These are phyloP conservation scores for Archaeoteleia sp. DNA, from an alignment of 2,888 invertebrate genomes.

Conservation along the genomic window DNA sequence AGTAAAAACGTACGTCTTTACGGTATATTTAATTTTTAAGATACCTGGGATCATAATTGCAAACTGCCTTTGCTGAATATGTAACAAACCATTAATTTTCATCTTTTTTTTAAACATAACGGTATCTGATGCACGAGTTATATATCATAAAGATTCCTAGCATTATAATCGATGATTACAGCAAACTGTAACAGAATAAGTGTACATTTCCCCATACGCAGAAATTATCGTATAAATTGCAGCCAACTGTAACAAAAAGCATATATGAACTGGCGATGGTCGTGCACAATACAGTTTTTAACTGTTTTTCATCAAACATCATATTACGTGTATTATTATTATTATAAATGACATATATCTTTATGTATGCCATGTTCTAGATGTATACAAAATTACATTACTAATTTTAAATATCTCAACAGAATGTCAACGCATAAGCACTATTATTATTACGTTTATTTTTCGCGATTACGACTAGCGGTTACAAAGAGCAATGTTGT, in stretches of 20 bases:
- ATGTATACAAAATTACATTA: no score
- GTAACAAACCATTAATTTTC: slow-evolving; percentile 16
- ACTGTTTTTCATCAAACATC: slow-evolving; percentile 36
- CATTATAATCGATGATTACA: slow-evolving; percentile 43
- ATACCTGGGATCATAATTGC: slow-evolving; percentile 11
- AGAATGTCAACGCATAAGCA: no score
- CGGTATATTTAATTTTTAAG: no score
- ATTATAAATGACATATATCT: no score
- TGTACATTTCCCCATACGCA: slow-evolving; percentile 37
- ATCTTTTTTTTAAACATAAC: slow-evolving; percentile 32
- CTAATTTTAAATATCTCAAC: no score
- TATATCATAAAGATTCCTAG: slow-evolving; percentile 36
- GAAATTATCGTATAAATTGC: slow-evolving; percentile 32
- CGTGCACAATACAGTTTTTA: slow-evolving; percentile 41
- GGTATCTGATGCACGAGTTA: slow-evolving; percentile 25
- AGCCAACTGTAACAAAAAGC: slow-evolving; percentile 44
- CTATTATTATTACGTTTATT: no score
- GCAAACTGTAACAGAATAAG: slow-evolving; percentile 29
- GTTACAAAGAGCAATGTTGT: no score
- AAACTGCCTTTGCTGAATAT: slow-evolving; percentile 18
- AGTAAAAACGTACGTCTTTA: no score
- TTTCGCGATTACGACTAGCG: no score
- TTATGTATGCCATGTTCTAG: no score
- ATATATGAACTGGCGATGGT: slow-evolving; percentile 23
- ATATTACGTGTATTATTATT: slow-evolving; percentile 17